Evolutionary conservation across 2,888 invertebrate species (phyloP), one percentile per base, ranked within the genome.

Genomic region (Mythimna loreyi): DNA sequence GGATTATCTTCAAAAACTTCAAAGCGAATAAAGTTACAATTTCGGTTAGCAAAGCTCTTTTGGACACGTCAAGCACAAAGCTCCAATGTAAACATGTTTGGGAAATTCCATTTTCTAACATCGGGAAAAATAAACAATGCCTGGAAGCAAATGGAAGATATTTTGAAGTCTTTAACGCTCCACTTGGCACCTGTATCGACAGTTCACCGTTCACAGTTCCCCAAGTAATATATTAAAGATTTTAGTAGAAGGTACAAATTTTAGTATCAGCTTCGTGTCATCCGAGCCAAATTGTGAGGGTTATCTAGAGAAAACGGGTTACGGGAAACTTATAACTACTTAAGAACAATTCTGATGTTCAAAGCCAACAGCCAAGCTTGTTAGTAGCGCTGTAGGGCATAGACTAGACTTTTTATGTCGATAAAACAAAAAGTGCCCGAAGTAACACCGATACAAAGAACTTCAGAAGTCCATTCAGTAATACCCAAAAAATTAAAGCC

Each of bases 11-110:
- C 28, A 36, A 63, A 71, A 77, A 77, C 70, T 80, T 82, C 72
- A 80, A 73, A 73, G 74, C 67, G 67, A 52, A 59, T 11, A 75
- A 75, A 83, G 61, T 80, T 80, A 67, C 56, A 47, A 68, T 75
- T 73, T 69, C 59, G 59, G 70, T 72, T 64, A 80, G 47, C 43
- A 64, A 78, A 72, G 75, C 73, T 77, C 64, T 63, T 72, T 69
- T 62, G 52, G 56, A 67, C 58, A 80, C 72, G 80, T 84, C 80
- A 83, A 73, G 72, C 74, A 67, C 80, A 80, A 78, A 82, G 63
- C 75, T 83, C 23, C 59, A 53, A 73, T 72, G 82, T 78, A 79
- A 84, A 85, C 77, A 81, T 77, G 79, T 86, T 82, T 75, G 63
- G 63, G 25, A 77, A 76, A 83, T 78, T 78, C 71, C 57, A 78